phyloP scores from a whole-genome alignment of 1,140 invertebrate species.

The Dendrolimus punctatus region DNA sequence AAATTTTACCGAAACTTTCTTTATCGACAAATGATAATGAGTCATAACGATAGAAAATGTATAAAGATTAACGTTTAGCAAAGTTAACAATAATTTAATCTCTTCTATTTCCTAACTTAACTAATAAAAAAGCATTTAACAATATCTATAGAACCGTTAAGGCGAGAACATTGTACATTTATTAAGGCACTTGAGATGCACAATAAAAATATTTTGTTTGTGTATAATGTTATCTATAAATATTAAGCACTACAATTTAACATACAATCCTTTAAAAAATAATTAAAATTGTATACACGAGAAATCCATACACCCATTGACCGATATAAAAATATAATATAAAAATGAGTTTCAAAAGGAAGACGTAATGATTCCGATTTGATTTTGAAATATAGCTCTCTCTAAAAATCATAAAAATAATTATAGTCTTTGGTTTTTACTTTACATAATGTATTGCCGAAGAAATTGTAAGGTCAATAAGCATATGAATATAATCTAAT shows the following conservation, averaged over 20 bases:
- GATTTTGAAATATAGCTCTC: constrained; percentile 15
- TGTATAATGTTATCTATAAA: constrained; percentile 56
- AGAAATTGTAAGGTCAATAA: constrained; percentile 26
- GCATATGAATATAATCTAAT: constrained; percentile 29
- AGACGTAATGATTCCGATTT: constrained; percentile 28
- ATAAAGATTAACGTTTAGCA: constrained; percentile 65
- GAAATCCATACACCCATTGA: constrained; percentile 47
- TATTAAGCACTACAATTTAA: constrained; percentile 56
- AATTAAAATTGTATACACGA: constrained; percentile 27
- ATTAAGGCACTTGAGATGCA: constrained; percentile 65
- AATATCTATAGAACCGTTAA: constrained; percentile 61
- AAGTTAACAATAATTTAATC: constrained; percentile 72
- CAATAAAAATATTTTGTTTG: constrained; percentile 15
- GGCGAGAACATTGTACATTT: constrained; percentile 59
- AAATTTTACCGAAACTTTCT: constrained; percentile 1
- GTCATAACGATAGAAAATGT: constrained; percentile 31
- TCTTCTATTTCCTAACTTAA: constrained; percentile 47
- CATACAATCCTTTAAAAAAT: constrained; percentile 44
- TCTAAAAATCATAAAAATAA: constrained; percentile 25
- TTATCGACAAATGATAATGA: constrained; percentile 10
- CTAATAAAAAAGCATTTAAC: constrained; percentile 56
- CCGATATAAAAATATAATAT: constrained; percentile 14
- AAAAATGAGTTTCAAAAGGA: constrained; percentile 21
- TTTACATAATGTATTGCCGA: constrained; percentile 32
- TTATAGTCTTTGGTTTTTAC: constrained; percentile 45